Conservation (phyloP, 2,888 invertebrate species). For the Sphaerophoria taeniata region DNA sequence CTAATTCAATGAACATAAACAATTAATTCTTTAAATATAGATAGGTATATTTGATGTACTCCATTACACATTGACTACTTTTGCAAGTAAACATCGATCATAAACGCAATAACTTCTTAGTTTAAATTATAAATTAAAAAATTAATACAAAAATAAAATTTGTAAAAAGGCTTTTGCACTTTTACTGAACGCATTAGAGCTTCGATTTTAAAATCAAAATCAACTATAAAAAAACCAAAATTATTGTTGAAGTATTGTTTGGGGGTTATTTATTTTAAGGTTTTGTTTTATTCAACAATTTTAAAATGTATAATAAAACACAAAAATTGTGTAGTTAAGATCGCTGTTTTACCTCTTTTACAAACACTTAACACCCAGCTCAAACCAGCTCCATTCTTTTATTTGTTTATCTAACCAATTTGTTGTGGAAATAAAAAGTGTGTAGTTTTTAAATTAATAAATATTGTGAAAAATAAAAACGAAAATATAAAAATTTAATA, state of each 20-base stretch:
- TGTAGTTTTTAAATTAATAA: slow-evolving; percentile 17
- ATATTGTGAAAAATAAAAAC: slow-evolving; percentile 15
- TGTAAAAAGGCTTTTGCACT: slow-evolving; percentile 59
- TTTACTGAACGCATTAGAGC: slow-evolving; percentile 82
- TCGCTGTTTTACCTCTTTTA: slow-evolving; percentile 47
- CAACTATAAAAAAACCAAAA: slow-evolving; percentile 19
- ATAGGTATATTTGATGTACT: slow-evolving; percentile 62
- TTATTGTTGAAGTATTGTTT: background rate
- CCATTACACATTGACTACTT: slow-evolving; percentile 72
- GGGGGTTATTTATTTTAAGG: background rate
- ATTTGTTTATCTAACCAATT: slow-evolving; percentile 57
- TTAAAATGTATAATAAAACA: slow-evolving; percentile 14
- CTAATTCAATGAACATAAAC: slow-evolving; percentile 64
- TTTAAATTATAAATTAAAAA: slow-evolving; percentile 69
- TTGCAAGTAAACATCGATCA: slow-evolving; percentile 74
- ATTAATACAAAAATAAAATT: slow-evolving; percentile 1
- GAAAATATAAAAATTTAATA: slow-evolving; percentile 6
- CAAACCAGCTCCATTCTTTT: slow-evolving; percentile 66
- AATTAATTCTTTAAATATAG: slow-evolving; percentile 26
- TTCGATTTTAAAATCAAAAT: slow-evolving; percentile 78
- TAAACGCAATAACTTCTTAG: slow-evolving; percentile 74
- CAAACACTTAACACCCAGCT: slow-evolving; percentile 69
- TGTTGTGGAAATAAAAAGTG: slow-evolving; percentile 45
- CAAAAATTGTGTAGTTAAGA: slow-evolving; percentile 19
- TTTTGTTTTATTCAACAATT: slow-evolving; percentile 15